Evolutionary conservation across 2,888 invertebrate species (phyloP), one percentile per base, ranked within the genome.

Genomic region (Polydesmus complanatus): DNA sequence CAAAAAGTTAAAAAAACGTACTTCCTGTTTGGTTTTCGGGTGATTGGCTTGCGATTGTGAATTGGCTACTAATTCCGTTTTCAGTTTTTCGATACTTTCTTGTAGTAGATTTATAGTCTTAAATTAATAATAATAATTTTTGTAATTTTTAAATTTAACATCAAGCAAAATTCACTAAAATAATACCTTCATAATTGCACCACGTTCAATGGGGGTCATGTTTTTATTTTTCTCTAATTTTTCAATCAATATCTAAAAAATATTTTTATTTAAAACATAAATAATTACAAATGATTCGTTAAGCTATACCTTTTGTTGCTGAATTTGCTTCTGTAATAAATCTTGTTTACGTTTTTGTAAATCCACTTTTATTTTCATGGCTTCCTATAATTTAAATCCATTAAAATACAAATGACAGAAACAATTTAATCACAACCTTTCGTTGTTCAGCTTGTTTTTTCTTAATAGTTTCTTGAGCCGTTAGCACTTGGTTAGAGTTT

Each of bases 281-380:
- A 25, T 56, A 27, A 47, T 26, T 22, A 56, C 2, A 19, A 57
- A 26, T 21, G 19, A 51, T 48, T 14, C 23, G 18, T 22, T 1
- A 61, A 51, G 22, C 64, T 55, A n/a, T 50, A 72, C 72, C 70
- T 86, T 86, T 76, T 94, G 90, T 69, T 93, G 88, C 37, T 85
- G 83, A n/a, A 95, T 76, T 72, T 93, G 90, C 64, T 88, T 90
- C 65, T 90, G 84, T n/a, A 95, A 74, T 63, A 95, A 73, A 65
- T 86, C 86, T 68, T 90, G 88, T 65, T 91, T 91, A 0, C 91
- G 79, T 69, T 88, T 88, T 60, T 88, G 83, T 68, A 92, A 77
- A 69, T 91, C 88, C 67, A 84, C 82, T 0, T 87, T 87, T 56
- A 88, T 78, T 69, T 87, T 86, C 37, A 85, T 73, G 1, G 84